Evolutionary conservation across 2,888 invertebrate genomes (phyloP).

Genomic region (Byasa hedistus): DNA sequence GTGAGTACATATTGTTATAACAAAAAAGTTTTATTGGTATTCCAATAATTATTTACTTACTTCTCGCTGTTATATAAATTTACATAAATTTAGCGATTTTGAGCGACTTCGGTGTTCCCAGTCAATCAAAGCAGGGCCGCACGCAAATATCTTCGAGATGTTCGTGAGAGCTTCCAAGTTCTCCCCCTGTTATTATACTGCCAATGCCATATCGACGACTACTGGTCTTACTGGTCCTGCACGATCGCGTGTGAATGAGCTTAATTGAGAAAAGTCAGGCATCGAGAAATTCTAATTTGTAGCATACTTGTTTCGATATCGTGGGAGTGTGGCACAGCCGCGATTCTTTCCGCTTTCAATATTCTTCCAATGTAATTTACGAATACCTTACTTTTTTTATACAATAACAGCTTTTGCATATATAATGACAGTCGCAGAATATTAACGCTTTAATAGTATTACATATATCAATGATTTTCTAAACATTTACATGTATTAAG

Average conservation of each 20-base stretch:
- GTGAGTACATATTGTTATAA: not conserved
- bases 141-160: slow-evolving; percentile 45
- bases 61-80: slow-evolving; percentile 6
- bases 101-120: slow-evolving; percentile 4
- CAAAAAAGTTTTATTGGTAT: not conserved
- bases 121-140: slow-evolving; percentile 34
- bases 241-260: slow-evolving; percentile 63
- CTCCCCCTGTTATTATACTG: slow-evolving; percentile 61
- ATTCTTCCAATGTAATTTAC: slow-evolving; percentile 3
- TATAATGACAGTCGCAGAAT: not conserved
- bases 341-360: slow-evolving; percentile 32
- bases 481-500: too few species aligned
- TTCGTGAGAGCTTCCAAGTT: slow-evolving; percentile 53
- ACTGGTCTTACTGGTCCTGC: slow-evolving; percentile 66
- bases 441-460: not conserved
- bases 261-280: slow-evolving; percentile 69
- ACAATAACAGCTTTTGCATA: not conserved
- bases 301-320: slow-evolving; percentile 43
- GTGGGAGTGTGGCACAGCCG: slow-evolving; percentile 41
- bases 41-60: not conserved
- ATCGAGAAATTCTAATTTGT: slow-evolving; percentile 69
- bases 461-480: not conserved
- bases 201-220: slow-evolving; percentile 61
- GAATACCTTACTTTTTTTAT: not conserved
- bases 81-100: slow-evolving; percentile 25